Evolutionary conservation across 2,888 invertebrate species (phyloP).

Genomic region (Podotricha telesiphe): DNA sequence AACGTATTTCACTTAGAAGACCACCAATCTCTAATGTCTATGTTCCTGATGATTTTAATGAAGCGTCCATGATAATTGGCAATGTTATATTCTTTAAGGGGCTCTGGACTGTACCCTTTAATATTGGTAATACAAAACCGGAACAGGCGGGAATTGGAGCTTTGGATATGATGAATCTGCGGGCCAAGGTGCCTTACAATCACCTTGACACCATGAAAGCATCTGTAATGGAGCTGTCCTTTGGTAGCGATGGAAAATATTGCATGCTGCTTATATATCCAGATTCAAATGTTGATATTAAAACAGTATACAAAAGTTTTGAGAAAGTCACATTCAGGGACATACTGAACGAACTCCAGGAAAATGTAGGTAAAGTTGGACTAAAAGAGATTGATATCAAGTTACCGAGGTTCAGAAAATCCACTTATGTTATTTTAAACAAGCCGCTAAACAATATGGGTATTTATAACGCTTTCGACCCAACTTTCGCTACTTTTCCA

Average conservation of each 20-base stretch:
- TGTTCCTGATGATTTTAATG: constrained; percentile 76
- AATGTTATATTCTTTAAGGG: constrained; percentile 89
- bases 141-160: neutral
- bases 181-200: constrained; percentile 82
- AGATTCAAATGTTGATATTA: constrained; percentile 73
- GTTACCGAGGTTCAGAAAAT: constrained; percentile 85
- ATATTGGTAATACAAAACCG: constrained; percentile 75
- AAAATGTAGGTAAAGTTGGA: constrained; percentile 74
- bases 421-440: constrained; percentile 84
- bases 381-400: constrained; percentile 85
- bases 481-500: constrained; percentile 79
- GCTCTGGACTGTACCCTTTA: constrained; percentile 86
- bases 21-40: constrained; percentile 48
- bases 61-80: constrained; percentile 85
- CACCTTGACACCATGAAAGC: constrained; percentile 81
- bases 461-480: constrained; percentile 85
- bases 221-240: constrained; percentile 87
- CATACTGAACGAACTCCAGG: constrained; percentile 76
- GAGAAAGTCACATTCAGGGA: constrained; percentile 70
- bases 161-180: constrained; percentile 87
- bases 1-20: constrained; percentile 47
- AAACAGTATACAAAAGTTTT: constrained; percentile 80
- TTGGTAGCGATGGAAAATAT: constrained; percentile 80
- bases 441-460: constrained; percentile 85
- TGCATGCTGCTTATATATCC: constrained; percentile 88